Conservation (phyloP, 2,797 vertebrate species). For the Micropoecilia bifurca region DNA sequence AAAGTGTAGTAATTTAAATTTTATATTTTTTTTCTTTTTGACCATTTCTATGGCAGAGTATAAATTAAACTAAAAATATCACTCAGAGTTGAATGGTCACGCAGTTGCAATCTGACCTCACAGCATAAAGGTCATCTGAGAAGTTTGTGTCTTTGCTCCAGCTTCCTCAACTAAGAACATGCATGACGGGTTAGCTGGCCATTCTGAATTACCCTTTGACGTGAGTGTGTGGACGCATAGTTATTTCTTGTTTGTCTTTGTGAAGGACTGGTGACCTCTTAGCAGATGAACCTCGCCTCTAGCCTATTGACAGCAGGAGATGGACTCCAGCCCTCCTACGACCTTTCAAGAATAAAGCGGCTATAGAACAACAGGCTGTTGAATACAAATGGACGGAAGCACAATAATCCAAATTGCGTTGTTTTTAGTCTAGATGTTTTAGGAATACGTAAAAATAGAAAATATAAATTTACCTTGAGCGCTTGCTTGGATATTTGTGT, state of each 20-base stretch:
- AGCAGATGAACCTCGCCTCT: neutral
- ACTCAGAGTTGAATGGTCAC: neutral
- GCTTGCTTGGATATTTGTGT: neutral
- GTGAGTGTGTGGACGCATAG: neutral
- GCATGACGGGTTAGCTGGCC: neutral
- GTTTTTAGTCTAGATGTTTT: neutral
- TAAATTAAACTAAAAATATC: neutral
- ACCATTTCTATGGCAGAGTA: neutral
- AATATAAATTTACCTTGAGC: neutral
- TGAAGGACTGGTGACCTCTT: neutral
- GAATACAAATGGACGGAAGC: neutral
- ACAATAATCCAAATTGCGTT: neutral
- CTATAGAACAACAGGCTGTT: neutral
- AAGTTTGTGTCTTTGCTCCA: neutral
- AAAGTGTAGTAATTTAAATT: neutral
- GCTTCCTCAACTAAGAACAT: slow-evolving; percentile 1
- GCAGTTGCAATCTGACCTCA: neutral
- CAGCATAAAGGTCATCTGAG: neutral
- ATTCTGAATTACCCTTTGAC: neutral
- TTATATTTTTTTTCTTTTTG: neutral
- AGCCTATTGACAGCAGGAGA: neutral
- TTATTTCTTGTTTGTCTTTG: slow-evolving; percentile 3
- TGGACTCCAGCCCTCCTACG: neutral
- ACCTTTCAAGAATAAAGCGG: neutral
- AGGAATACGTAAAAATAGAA: neutral